Base-by-base conservation (phyloP, 2,797 vertebrate species). In the Ctenopoma kingsleyae region DNA sequence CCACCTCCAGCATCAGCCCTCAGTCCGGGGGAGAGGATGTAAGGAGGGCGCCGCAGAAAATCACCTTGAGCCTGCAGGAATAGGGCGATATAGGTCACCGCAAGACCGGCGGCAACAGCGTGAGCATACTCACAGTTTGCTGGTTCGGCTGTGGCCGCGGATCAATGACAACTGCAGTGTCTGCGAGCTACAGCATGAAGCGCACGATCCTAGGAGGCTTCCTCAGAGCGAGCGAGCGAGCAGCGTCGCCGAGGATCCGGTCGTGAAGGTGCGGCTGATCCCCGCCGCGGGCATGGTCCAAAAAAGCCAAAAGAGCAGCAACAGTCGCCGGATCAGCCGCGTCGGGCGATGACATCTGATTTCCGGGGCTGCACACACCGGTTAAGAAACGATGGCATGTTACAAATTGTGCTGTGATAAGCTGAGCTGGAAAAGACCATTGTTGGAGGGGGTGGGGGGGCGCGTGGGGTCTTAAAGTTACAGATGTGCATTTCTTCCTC, bases 401-500 rank as follows among this genome's bases (percentile, higher is more conserved):
- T 96, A 94, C 93, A 96, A 95, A 95, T 96, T 95, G 91, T 93
- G 96, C 96, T 93, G 94, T 89, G 95, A 92, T 92, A 92, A 96
- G 95, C 95, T 92, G 93, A 95, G 95, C 94, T 93, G 97, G 97
- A 90, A 95, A 93, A 96, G 94, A 98, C 97, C 97, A 98, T 96
- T 96, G 94, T 94, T 59, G 71, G 86, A 65, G 95, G 94, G 92
- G 89, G 94, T 93, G 96, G 95, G 94, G 92, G 89, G 94, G 93
- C 83, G 91, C 20, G 86, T 0, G 75, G 86, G 76, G 84, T 95
- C 96, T 98, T 98, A 98, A 98, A 98, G 97, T 96, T 94, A 93
- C 94, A 95, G 96, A 71, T 91, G 85, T 91, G 90, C 81, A 71
- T 69, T 92, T 90, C 74, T 58, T 44, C 40, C 32, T 51, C 61